Percentiles rank a stretch among this genome's conserved stretches.
Conservation (phyloP, 2,113 vertebrate species). For the Psilopsiagon aymara region DNA sequence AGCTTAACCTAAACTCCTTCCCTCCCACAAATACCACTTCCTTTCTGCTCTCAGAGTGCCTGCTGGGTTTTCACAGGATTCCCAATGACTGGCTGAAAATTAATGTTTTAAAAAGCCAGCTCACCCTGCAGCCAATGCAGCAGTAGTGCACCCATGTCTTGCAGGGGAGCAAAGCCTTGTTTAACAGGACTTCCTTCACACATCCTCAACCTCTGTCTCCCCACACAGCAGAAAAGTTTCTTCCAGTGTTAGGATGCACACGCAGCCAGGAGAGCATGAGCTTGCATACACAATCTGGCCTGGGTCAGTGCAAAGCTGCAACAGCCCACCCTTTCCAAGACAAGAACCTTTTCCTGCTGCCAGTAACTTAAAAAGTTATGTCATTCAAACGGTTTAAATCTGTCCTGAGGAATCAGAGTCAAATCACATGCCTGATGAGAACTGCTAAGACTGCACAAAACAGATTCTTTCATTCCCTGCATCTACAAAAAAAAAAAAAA, state of each 20-base stretch:
- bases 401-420: conserved; percentile 58
- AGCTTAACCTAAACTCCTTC: not conserved
- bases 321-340: conserved; percentile 30
- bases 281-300: conserved; percentile 3
- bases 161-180: not conserved
- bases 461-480: not conserved
- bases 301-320: not conserved
- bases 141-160: fast-evolving
- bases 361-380: conserved; percentile 50
- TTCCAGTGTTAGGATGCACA: not conserved
- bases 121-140: not conserved
- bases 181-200: not conserved
- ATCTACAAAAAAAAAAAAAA: not conserved
- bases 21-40: not conserved
- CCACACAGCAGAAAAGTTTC: not conserved
- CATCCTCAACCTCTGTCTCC: not conserved
- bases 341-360: conserved; percentile 55
- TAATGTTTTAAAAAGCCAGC: not conserved
- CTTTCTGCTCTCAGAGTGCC: not conserved
- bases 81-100: not conserved
- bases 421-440: conserved; percentile 40
- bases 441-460: conserved; percentile 19
- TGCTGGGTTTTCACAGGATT: not conserved
- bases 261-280: not conserved
- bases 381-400: conserved; percentile 60